Conservation (phyloP, 2,888 invertebrate genomes). For the Petrolisthes manimaculis region DNA sequence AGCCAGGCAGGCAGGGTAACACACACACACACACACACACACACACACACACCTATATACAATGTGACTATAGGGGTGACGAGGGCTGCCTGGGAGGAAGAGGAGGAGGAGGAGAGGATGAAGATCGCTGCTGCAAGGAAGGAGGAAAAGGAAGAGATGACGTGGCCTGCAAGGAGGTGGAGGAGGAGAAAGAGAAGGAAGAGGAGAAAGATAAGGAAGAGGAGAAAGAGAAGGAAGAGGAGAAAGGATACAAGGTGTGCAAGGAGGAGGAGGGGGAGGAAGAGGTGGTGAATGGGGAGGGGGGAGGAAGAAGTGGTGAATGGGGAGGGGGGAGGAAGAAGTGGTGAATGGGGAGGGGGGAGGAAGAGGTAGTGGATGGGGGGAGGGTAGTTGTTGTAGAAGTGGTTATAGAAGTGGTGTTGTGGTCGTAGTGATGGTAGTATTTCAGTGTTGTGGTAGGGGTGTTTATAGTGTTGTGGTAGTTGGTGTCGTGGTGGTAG, state of each 20-base stretch:
- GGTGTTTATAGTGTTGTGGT: background rate
- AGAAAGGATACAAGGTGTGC: too few species aligned
- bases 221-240: too few species aligned
- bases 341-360: slow-evolving; percentile 5
- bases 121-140: background rate
- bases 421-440: too few species aligned
- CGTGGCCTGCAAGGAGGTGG: background rate
- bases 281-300: background rate
- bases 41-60: slow-evolving; percentile 6
- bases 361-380: too few species aligned
- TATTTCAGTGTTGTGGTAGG: too few species aligned
- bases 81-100: background rate
- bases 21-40: background rate
- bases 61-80: slow-evolving; percentile 31
- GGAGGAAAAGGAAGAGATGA: background rate
- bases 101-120: background rate
- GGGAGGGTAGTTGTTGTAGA: too few species aligned
- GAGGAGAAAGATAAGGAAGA: background rate
- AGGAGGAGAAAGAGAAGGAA: background rate
- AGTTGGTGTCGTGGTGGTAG: too few species aligned
- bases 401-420: too few species aligned
- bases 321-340: background rate
- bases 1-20: slow-evolving; percentile 16
- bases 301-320: background rate
- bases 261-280: background rate